Percentiles rank a stretch among this genome's conserved stretches.
phyloP scores from a whole-genome alignment of 1,140 invertebrate species.

The Bacillus rossius region DNA sequence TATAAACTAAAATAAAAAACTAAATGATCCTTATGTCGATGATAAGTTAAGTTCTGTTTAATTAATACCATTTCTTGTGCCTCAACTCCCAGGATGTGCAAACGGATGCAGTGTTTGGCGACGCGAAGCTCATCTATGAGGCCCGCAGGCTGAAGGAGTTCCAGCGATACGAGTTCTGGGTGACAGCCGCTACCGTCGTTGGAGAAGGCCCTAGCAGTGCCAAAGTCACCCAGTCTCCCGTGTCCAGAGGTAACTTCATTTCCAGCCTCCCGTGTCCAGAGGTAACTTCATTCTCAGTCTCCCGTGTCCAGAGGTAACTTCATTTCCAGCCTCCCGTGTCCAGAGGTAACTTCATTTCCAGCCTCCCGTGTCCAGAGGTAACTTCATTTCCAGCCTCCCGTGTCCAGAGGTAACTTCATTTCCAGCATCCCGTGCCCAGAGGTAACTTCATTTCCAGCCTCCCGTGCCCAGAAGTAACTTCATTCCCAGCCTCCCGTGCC shows the following conservation, averaged over 20 bases:
- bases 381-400: too few species aligned
- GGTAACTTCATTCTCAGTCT: constrained; percentile 46
- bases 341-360: constrained; percentile 40
- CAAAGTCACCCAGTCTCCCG: constrained; percentile 56
- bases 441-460: too few species aligned
- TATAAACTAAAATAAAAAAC: too few species aligned
- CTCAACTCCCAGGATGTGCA: too few species aligned
- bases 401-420: too few species aligned
- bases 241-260: constrained; percentile 39
- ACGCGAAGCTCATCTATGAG: constrained; percentile 25
- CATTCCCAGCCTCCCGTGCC: too few species aligned
- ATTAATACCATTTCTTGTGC: too few species aligned
- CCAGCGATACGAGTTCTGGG: constrained; percentile 66
- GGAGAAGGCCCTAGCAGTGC: constrained; percentile 69
- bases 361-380: too few species aligned
- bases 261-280: constrained; percentile 48
- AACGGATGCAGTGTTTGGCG: constrained; percentile 29
- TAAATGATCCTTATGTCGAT: too few species aligned
- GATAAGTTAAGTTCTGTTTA: too few species aligned
- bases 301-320: constrained; percentile 44
- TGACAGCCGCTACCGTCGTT: constrained; percentile 66
- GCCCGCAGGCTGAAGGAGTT: constrained; percentile 38
- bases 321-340: constrained; percentile 49
- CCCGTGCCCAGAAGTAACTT: too few species aligned
- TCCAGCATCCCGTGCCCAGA: too few species aligned